Evolutionary conservation across 1,140 invertebrate genomes (phyloP), one percentile per base, ranked within the genome.

Genomic region (Zaprionus ornatus): DNA sequence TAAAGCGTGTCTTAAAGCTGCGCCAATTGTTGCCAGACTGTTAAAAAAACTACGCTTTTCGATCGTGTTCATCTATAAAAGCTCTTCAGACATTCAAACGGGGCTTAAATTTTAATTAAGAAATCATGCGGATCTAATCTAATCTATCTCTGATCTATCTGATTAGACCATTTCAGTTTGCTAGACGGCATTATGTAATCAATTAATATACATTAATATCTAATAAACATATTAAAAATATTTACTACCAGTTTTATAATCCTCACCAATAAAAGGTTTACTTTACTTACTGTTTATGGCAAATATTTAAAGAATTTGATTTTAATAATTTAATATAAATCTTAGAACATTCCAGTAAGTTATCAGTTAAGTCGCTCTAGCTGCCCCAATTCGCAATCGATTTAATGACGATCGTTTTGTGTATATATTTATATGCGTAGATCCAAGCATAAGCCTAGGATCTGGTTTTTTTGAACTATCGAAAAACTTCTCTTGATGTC

Each of bases 1-100:
- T 4, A 1, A 29, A 67, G 57, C 61, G 71, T 2, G 12, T 27
- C 70, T 70, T 63, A 54, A 73, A 88, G 84, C 84, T 88, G 13
- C 1, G 0, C 0, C 0, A 0, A 9, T 23, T 7, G 63, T 60
- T 77, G 70, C 83, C 84, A 74, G 66, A 60, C 29, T 23, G 10
- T 0, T 29, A 1, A 1, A 45, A 56, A 66, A 56, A 6, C n/a
- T 45, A 5, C 25, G 25, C 54, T 35, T 4, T 10, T 23, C 3
- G 17, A 32, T 27, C 9, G 32, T 27, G 50, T 25, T 23, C 4
- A 21, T n/a, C 4, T 40, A 7, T 0, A 42, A 63, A 74, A 48
- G 27, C 21, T 59, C 35, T 21, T 9, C n/a, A 5, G 17, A 45
- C 40, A 25, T 55, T 57, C 19, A 17, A 48, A 21, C 35, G 5